Conservation (phyloP, 2,797 vertebrate species). For the Eidolon dupreanum region DNA sequence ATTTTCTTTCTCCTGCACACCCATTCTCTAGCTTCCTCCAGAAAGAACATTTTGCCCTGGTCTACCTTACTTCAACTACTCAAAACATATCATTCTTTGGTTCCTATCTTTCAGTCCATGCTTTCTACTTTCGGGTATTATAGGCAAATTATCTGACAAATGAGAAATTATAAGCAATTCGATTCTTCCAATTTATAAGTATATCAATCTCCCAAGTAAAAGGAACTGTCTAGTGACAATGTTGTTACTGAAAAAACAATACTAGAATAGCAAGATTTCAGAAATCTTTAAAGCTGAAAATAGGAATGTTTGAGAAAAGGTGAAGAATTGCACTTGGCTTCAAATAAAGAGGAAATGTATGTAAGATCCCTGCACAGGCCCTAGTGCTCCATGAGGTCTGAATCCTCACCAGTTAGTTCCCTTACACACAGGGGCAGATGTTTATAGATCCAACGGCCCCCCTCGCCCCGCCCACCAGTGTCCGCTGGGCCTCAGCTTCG, state of each 20-base stretch:
- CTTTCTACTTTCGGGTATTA: neutral
- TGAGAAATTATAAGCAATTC: neutral
- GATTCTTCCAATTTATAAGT: neutral
- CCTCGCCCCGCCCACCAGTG: accelerated
- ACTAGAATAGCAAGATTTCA: neutral
- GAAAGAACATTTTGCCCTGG: neutral
- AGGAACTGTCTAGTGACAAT: neutral
- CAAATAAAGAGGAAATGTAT: neutral
- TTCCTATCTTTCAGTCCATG: neutral
- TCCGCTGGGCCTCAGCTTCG: neutral
- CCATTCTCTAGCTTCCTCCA: neutral
- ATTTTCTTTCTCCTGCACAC: neutral
- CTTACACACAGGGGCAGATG: neutral
- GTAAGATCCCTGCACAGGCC: neutral
- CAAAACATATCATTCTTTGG: neutral
- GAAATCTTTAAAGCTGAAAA: neutral
- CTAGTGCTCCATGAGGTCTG: accelerated
- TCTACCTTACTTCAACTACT: neutral
- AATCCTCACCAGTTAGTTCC: accelerated
- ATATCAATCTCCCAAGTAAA: neutral
- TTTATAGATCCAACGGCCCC: accelerated
- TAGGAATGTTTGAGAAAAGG: neutral
- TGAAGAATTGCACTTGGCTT: neutral
- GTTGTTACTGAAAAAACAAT: neutral
- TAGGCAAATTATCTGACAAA: neutral